Conservation (phyloP, 2,797 vertebrate species). For the Petrocephalus sullivani region DNA sequence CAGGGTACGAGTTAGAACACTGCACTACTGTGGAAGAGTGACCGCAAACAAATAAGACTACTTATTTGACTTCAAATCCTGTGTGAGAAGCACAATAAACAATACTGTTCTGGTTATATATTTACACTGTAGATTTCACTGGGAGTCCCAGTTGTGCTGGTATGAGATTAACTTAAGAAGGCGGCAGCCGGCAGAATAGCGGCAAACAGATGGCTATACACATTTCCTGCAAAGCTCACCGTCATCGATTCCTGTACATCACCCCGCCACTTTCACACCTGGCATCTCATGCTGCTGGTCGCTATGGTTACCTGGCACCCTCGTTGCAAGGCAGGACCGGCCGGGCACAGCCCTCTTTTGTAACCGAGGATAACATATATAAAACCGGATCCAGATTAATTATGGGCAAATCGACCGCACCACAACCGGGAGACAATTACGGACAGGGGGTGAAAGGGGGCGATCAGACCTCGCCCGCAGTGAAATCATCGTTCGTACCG, state of each 20-base stretch:
- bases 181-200: neutral
- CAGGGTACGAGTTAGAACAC: neutral
- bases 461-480: neutral
- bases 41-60: neutral
- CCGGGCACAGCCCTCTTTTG: neutral
- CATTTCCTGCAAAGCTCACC: neutral
- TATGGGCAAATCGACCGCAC: neutral
- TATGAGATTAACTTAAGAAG: neutral
- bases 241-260: neutral
- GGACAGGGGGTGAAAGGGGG: neutral
- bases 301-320: neutral
- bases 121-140: neutral
- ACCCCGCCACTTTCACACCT: neutral
- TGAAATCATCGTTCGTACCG: neutral
- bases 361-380: neutral
- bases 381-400: neutral
- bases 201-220: neutral
- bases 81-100: neutral
- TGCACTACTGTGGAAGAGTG: neutral
- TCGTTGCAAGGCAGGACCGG: neutral
- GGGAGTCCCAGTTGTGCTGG: neutral
- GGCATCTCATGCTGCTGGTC: neutral
- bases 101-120: neutral
- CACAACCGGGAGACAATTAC: neutral
- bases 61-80: neutral